phyloP scores from a whole-genome alignment of 2,113 vertebrate genomes.

The Halichoeres trimaculatus region DNA sequence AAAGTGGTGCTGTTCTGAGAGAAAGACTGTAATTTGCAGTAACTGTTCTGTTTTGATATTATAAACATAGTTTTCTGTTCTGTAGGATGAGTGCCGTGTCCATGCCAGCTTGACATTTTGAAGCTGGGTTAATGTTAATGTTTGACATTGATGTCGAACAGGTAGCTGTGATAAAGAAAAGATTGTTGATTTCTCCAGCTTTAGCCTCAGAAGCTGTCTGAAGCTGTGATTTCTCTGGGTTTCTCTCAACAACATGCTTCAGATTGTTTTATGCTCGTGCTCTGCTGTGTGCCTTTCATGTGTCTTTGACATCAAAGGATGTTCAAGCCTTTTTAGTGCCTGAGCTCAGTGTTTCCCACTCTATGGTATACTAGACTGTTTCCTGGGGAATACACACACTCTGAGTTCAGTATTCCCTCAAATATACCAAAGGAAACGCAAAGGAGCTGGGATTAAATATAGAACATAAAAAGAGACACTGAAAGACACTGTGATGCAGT shows the following conservation, averaged over 20 bases:
- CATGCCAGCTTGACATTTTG: too few species aligned
- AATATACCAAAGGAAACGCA: slow-evolving; percentile 5
- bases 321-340: not conserved
- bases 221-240: not conserved
- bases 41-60: too few species aligned
- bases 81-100: too few species aligned
- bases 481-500: not conserved
- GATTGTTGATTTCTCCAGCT: not conserved
- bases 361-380: not conserved
- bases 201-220: not conserved
- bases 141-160: not conserved
- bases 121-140: too few species aligned
- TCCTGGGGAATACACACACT: not conserved
- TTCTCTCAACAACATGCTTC: not conserved
- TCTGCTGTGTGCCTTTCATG: slow-evolving; percentile 1
- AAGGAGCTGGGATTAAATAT: slow-evolving; percentile 1
- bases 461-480: not conserved
- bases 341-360: not conserved
- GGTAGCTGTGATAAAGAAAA: not conserved
- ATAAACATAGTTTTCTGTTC: too few species aligned
- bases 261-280: not conserved
- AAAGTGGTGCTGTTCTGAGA: too few species aligned
- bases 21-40: too few species aligned
- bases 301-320: slow-evolving; percentile 18
- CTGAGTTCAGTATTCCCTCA: not conserved